Base-by-base conservation (phyloP, 2,888 invertebrate genomes). In the Eugnorisma glareosa region DNA sequence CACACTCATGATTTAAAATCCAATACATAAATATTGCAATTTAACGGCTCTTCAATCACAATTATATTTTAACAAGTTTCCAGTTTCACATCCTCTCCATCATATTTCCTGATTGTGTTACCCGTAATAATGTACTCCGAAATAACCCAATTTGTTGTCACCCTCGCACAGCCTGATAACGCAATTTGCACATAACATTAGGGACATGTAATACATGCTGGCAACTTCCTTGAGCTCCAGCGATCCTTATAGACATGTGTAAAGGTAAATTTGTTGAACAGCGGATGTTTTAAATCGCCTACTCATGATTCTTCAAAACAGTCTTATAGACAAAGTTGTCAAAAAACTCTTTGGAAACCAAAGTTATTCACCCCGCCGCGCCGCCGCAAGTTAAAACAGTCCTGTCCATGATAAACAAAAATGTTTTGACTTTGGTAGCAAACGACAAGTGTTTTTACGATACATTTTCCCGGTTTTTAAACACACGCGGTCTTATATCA, bases 121-220 rank as follows among this genome's bases (percentile, higher is more conserved):
- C 35, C 15, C 43, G 43, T 79, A 64, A 68, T 79, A 81, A 79
- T 68, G 73, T 71, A 71, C 73, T 64, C 59, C 24, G 24, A 28
- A 54, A 40, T 79, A 75, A 82, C 40, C 64, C 68, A 21, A 68
- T 83, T 57, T 15, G 35, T 18, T 57, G 75, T 71, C 57, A 24
- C 63, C 48, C 83, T 31, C 72, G 18, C 59, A 18, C 31, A 15
- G 21, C 8, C 28, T n/a, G 70, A 28, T 71, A 82, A 79, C 64
- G 40, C 71, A 79, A 79, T 83, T 74, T 72, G 45, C 64, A 31
- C 79, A 40, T 35, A 70, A 68, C 61, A 67, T 79, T 67, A 59
- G 63, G 74, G 67, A 37, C 51, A 61, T 45, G 51, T 79, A 54
- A 79, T 54, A 79, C 54, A 79, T 31, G 59, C 51, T 71, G 79